These are phyloP conservation scores for Stichopus chloronotus DNA, from an alignment of 35 echinoderm and acorn worm species.

Conservation along the genomic window DNA sequence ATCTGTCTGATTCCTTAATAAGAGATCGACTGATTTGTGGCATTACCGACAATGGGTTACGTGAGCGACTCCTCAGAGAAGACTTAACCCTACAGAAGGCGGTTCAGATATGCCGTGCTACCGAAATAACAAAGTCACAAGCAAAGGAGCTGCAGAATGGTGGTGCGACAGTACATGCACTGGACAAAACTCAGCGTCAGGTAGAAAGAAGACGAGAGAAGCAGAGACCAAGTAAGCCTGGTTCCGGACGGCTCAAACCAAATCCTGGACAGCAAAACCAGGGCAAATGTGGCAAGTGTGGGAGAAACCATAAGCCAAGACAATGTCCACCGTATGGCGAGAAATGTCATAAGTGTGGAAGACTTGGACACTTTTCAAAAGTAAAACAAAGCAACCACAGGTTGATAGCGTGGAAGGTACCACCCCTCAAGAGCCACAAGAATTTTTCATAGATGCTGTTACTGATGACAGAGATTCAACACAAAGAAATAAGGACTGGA, in stretches of 20 bases:
- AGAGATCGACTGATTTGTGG: conserved; percentile 52
- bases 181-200: background rate
- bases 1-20: conserved; percentile 27
- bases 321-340: background rate
- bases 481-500: background rate
- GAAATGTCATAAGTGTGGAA: background rate
- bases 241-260: background rate
- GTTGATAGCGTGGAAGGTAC: conserved; percentile 26
- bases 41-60: conserved; percentile 30
- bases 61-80: conserved; percentile 33
- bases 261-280: background rate
- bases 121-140: conserved; percentile 26
- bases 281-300: conserved; percentile 41
- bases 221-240: too few species aligned
- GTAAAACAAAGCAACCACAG: background rate
- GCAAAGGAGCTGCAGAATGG: background rate
- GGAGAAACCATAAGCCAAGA: background rate
- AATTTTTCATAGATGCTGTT: conserved; percentile 40
- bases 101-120: conserved; percentile 18
- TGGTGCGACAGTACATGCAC: background rate
- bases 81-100: conserved; percentile 21
- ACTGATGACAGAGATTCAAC: conserved; percentile 1
- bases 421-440: background rate
- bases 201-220: background rate
- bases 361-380: conserved; percentile 21